Evolutionary conservation across 2,797 vertebrate genomes (phyloP).

Genomic region (Helostoma temminkii): DNA sequence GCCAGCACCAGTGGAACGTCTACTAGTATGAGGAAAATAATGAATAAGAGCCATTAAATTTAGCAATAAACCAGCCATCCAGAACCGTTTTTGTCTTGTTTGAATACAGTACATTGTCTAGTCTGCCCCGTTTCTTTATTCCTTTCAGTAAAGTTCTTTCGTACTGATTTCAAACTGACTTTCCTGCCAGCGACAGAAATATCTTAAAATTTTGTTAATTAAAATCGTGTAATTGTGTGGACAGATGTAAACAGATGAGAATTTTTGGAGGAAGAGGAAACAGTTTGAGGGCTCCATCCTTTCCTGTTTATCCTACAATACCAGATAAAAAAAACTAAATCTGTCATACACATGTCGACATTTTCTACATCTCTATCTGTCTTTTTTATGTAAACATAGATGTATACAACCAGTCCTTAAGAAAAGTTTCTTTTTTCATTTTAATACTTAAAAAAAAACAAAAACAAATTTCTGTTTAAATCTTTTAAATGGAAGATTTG

Average conservation of each 20-base stretch:
- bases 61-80: neutral
- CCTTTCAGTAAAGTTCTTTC: neutral
- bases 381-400: constrained; percentile 49
- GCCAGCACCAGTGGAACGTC: neutral
- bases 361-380: constrained; percentile 17
- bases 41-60: too few relatives aligned
- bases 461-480: neutral
- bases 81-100: neutral
- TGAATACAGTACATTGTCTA: neutral
- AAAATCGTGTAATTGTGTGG: neutral
- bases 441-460: too few relatives aligned
- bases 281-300: constrained; percentile 70
- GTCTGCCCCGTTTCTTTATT: neutral
- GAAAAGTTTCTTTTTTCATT: neutral
- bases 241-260: constrained; percentile 33
- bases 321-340: constrained; percentile 69
- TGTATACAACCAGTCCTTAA: constrained; percentile 28
- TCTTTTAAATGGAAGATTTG: neutral
- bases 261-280: constrained; percentile 69
- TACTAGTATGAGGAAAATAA: neutral
- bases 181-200: neutral
- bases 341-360: too few relatives aligned
- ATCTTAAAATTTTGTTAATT: neutral
- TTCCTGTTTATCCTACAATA: constrained; percentile 79
- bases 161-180: neutral